phyloP scores from a whole-genome alignment of 2,888 invertebrate species.

The Nomada ferruginata region DNA sequence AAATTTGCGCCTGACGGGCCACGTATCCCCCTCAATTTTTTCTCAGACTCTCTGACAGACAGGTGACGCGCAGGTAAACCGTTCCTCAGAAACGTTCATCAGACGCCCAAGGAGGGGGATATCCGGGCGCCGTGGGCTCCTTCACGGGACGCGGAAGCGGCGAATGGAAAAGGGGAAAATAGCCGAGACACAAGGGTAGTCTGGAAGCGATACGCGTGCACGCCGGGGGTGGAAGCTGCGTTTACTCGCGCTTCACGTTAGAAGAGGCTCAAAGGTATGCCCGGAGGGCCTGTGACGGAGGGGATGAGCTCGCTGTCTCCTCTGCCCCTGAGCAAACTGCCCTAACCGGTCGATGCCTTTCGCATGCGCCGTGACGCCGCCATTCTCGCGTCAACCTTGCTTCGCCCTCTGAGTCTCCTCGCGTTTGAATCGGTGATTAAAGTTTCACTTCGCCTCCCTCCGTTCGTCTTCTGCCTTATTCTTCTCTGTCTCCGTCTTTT shows the following conservation, averaged over 20 bases:
- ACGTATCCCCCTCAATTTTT: no score
- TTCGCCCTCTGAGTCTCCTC: slow-evolving; percentile 16
- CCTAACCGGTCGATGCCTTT: slow-evolving; percentile 72
- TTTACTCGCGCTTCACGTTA: slow-evolving; percentile 60
- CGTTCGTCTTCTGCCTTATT: not conserved
- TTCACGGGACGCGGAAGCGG: not conserved
- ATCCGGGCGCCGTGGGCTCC: not conserved
- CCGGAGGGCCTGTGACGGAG: slow-evolving; percentile 42
- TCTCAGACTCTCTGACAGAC: no score
- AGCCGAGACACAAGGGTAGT: slow-evolving; percentile 40
- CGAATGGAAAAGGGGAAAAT: slow-evolving; percentile 23
- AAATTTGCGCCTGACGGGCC: no score
- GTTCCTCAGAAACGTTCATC: no score
- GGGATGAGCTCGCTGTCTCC: not conserved
- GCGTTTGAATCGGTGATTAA: slow-evolving; percentile 56
- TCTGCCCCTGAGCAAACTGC: slow-evolving; percentile 70
- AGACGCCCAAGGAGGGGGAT: not conserved
- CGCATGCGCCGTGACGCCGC: slow-evolving; percentile 69
- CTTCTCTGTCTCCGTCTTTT: not conserved
- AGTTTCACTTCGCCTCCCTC: slow-evolving; percentile 40
- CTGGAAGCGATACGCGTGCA: slow-evolving; percentile 58
- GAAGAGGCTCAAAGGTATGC: slow-evolving; percentile 61
- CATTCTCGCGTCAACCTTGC: slow-evolving; percentile 19
- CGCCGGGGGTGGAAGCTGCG: slow-evolving; percentile 33
- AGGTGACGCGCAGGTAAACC: no score